These are phyloP conservation scores for Apostichopus parvimensis DNA, from an alignment of 35 echinoderm and acorn worm genomes.

Conservation along the genomic window DNA sequence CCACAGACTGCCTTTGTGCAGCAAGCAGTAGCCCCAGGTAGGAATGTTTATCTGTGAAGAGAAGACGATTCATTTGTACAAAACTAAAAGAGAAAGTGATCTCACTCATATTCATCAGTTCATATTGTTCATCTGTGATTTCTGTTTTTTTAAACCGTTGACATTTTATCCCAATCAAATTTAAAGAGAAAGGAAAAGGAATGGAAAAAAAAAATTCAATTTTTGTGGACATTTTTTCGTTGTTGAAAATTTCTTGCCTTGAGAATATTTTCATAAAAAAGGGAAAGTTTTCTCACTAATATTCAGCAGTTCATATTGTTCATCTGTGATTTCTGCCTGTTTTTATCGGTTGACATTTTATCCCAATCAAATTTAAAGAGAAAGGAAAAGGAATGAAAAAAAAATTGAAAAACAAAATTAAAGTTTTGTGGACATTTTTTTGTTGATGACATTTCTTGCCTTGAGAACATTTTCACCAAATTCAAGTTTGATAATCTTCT, in stretches of 20 bases:
- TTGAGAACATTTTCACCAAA: too few species aligned
- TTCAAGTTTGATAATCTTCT: too few species aligned
- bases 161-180: neutral
- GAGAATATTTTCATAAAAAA: too few species aligned
- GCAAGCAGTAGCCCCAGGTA: constrained; percentile 2
- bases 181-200: neutral
- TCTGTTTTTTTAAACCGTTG: neutral
- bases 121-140: neutral
- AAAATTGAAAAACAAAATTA: too few species aligned
- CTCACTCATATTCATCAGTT: neutral
- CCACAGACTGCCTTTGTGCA: constrained; percentile 43
- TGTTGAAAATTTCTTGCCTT: too few species aligned
- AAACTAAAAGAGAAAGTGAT: neutral
- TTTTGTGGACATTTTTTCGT: too few species aligned
- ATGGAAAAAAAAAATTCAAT: too few species aligned
- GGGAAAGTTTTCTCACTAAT: too few species aligned
- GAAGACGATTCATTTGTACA: neutral
- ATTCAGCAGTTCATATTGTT: neutral
- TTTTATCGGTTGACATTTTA: neutral
- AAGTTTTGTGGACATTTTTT: too few species aligned
- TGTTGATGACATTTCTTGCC: too few species aligned
- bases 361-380: neutral
- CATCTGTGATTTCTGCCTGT: neutral
- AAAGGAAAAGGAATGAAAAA: neutral
- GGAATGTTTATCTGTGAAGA: neutral